Evolutionary conservation across 2,113 vertebrate genomes (phyloP).

Genomic region (Hylia prasina): DNA sequence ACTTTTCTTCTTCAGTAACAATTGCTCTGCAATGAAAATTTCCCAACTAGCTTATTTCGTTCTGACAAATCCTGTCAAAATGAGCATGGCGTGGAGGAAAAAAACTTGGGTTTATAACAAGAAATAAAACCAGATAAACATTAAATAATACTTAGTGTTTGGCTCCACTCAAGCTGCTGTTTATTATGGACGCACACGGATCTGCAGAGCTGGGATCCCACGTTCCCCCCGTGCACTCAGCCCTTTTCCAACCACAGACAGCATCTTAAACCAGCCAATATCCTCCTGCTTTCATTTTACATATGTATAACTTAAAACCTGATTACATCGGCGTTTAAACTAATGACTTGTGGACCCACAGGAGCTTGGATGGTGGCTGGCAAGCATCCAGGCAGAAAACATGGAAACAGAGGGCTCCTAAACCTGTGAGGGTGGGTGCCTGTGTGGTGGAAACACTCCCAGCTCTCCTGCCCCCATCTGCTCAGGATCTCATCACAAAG

Average conservation of each 20-base stretch:
- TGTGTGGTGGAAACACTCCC: not conserved
- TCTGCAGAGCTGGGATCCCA: rapidly evolving
- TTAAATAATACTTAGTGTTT: not conserved
- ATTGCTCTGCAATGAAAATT: not conserved
- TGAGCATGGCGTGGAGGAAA: rapidly evolving
- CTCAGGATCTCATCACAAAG: conserved; percentile 48
- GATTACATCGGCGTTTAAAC: conserved; percentile 1
- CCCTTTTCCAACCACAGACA: not conserved
- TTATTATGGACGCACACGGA: not conserved
- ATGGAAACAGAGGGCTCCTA: not conserved
- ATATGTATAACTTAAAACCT: not conserved
- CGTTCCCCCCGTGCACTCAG: not conserved
- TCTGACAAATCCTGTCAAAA: not conserved
- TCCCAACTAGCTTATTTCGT: not conserved
- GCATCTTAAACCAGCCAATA: conserved; percentile 3
- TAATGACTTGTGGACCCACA: conserved; percentile 19
- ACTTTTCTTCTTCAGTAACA: not conserved
- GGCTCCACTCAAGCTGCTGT: not conserved
- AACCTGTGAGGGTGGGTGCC: not conserved
- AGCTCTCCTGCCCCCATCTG: conserved; percentile 4
- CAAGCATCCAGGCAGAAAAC: not conserved
- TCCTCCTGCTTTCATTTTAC: conserved; percentile 13
- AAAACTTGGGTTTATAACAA: not conserved
- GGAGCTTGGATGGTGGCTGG: not conserved
- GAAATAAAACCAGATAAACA: not conserved